These are phyloP conservation scores for Trichogramma pretiosum DNA, from an alignment of 1,140 invertebrate genomes.

Conservation along the genomic window DNA sequence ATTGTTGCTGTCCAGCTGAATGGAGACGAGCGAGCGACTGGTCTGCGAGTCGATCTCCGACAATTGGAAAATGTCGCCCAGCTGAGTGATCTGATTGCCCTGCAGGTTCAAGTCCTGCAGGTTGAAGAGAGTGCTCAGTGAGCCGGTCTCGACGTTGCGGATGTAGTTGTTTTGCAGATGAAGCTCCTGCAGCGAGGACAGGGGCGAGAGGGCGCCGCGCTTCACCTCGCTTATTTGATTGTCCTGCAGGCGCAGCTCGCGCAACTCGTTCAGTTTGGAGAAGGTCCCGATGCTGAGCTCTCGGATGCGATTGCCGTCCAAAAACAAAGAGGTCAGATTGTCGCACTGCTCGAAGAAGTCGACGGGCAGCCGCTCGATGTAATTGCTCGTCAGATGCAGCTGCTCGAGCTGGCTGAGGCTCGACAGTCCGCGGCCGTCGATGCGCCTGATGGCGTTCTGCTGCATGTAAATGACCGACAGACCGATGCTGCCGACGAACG, in stretches of 20 bases:
- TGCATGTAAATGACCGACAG: conserved; percentile 78
- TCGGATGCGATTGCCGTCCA: conserved; percentile 83
- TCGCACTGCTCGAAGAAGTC: conserved; percentile 65
- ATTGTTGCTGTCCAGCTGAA: conserved; percentile 77
- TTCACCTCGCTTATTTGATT: conserved; percentile 69
- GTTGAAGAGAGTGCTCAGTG: conserved; percentile 69
- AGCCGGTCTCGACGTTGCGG: conserved; percentile 69
- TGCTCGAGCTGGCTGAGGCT: conserved; percentile 68
- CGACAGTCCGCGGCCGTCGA: conserved; percentile 64
- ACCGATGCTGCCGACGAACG: conserved; percentile 67
- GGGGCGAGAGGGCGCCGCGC: conserved; percentile 68
- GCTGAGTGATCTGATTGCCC: conserved; percentile 63
- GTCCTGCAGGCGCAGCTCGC: conserved; percentile 78
- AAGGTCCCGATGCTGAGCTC: conserved; percentile 74
- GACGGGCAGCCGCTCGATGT: conserved; percentile 64
- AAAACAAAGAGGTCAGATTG: conserved; percentile 71
- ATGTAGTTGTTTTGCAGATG: conserved; percentile 83
- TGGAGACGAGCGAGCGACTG: conserved; percentile 64
- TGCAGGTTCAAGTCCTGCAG: conserved; percentile 85
- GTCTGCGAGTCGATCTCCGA: conserved; percentile 45
- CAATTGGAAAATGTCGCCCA: conserved; percentile 73
- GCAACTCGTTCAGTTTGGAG: conserved; percentile 59
- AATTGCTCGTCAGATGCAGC: conserved; percentile 79
- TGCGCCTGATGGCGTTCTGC: conserved; percentile 71
- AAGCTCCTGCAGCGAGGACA: conserved; percentile 71